phyloP scores from a whole-genome alignment of 2,113 vertebrate species.

The Xenopus laevis region DNA sequence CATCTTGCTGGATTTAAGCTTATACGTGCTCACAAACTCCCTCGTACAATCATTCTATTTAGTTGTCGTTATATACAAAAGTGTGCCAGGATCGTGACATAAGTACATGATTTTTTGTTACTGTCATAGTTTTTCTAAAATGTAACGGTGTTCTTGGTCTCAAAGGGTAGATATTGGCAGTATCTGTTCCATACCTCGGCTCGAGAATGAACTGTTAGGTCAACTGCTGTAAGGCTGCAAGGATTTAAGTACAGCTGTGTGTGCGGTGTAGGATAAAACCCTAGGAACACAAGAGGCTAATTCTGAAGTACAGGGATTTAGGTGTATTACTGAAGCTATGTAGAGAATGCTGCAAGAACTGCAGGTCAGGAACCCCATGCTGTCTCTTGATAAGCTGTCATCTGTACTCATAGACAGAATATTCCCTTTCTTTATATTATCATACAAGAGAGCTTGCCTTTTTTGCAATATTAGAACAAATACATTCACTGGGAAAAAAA shows the following conservation, averaged over 20 bases:
- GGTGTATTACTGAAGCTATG: conserved; percentile 38
- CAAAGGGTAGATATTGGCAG: neutral
- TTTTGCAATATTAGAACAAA: no score
- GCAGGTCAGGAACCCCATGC: conserved; percentile 29
- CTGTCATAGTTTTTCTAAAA: neutral
- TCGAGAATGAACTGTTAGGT: neutral
- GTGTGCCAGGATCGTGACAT: no score
- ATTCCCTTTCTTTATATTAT: neutral
- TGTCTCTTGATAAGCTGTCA: conserved; percentile 33
- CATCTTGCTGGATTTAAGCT: no score
- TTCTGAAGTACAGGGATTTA: conserved; percentile 26
- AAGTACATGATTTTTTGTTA: no score
- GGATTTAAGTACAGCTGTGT: conserved; percentile 29
- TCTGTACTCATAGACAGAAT: conserved; percentile 11
- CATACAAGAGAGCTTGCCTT: neutral
- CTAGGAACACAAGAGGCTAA: conserved; percentile 25
- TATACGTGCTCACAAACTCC: no score
- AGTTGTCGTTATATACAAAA: no score
- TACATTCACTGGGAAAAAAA: no score
- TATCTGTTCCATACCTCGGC: neutral
- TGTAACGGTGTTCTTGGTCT: neutral
- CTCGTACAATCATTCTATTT: no score
- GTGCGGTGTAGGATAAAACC: conserved; percentile 28
- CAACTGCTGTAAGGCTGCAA: conserved; percentile 3
- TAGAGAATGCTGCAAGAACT: conserved; percentile 38